Base-by-base conservation (phyloP, 2,888 invertebrate genomes). In the Aradus depressus region DNA sequence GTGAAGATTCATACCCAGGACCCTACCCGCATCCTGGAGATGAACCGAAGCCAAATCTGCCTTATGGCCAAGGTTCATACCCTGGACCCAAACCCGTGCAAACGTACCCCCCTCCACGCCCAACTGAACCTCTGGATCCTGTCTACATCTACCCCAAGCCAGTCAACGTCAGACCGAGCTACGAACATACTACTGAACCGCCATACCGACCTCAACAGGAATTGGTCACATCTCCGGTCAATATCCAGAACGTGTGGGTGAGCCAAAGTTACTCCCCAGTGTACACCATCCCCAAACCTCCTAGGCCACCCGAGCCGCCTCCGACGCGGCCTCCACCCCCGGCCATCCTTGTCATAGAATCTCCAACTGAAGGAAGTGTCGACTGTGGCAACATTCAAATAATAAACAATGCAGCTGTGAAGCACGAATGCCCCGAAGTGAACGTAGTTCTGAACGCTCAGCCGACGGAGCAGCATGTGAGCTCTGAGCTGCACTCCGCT, bases 351-450 rank as follows among this genome's bases (percentile, higher is more conserved):
- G 53, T 55, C 5, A 21, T 55, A 31, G 55, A 50, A 25, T 23
- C 51, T 16, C 41, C 45, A 22, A 28, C 51, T 21, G 41, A 39
- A n/a, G 50, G 28, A 12, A 28, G 52, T 19, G 21, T 47, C 12
- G 47, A 55, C 31, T 55, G 55, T 45, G 55, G 55, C 1, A 52
- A 49, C 3, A 31, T 55, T 8, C 49, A 52, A 21, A 49, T 55
- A 1, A 31, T 50, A 5, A 55, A 52, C 19, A 28, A 31, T 23
- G 45, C 49, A 16, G 25, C 22, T n/a, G 39, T 41, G 25, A 55
- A 55, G 28, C n/a, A n/a, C n/a, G 28, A 43, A 3, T 55, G 55
- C 44, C 45, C 55, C 4, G 55, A 55, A 12, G 50, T 55, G 18
- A 38, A 48, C 22, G 28, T 55, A 5, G 22, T 55, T 18, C 18